Percentiles rank a stretch among this genome's conserved stretches.
These are phyloP conservation scores for Gopherus evgoodei DNA, from an alignment of 2,113 vertebrate genomes.

Conservation along the genomic window DNA sequence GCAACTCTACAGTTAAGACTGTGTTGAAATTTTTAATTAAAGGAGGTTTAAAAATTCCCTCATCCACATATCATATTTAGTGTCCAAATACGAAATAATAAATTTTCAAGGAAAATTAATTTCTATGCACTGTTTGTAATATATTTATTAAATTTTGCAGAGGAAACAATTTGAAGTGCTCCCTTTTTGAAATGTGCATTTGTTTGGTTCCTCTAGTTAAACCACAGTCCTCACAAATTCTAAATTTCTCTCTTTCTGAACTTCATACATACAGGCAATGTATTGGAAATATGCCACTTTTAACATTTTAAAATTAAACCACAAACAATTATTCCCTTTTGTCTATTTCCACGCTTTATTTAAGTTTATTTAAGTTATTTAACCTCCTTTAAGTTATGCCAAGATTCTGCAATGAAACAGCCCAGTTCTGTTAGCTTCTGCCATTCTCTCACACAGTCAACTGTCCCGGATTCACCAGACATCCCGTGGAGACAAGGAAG, in stretches of 20 bases:
- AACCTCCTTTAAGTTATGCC: not conserved
- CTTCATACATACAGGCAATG: not conserved
- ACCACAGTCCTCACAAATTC: not conserved
- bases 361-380: not conserved
- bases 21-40: not conserved
- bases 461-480: not conserved
- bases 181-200: not conserved
- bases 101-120: not conserved
- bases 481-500: not conserved
- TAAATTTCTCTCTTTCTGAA: not conserved
- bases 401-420: not conserved
- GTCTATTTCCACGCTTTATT: not conserved
- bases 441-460: not conserved
- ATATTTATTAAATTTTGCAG: not conserved
- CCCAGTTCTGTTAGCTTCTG: not conserved
- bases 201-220: not conserved
- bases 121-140: not conserved
- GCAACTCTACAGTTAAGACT: not conserved
- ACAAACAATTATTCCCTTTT: not conserved
- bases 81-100: not conserved
- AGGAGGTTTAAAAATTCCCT: not conserved
- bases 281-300: not conserved
- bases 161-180: not conserved
- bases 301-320: not conserved
- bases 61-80: not conserved